A percentile compares a stretch with the other conserved stretches of the same genome.
Conservation (phyloP, 2,113 vertebrate genomes). For the Puntigrus tetrazona region DNA sequence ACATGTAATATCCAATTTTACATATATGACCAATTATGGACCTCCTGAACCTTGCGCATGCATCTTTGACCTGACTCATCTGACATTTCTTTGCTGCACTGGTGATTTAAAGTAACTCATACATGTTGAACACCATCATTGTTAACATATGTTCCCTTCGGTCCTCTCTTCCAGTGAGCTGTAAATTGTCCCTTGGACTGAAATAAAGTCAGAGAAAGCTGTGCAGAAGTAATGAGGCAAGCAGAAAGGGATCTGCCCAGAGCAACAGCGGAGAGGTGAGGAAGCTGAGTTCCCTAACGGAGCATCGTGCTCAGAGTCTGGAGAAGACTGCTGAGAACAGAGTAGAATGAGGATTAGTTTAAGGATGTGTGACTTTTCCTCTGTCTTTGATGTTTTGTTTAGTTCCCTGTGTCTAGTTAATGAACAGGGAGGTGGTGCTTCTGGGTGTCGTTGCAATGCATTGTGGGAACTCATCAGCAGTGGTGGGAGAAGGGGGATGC, state of each 20-base stretch:
- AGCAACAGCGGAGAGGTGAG: slow-evolving; percentile 2
- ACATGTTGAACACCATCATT: not conserved
- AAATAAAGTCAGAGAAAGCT: slow-evolving; percentile 40
- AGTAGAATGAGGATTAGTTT: slow-evolving; percentile 24
- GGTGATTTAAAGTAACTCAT: not conserved
- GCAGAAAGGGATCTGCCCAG: slow-evolving; percentile 44
- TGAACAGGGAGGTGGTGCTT: not conserved
- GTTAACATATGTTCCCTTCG: slow-evolving; percentile 15
- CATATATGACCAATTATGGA: slow-evolving; percentile 24
- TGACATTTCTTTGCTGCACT: not conserved
- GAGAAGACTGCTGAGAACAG: slow-evolving; percentile 30
- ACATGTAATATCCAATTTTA: not conserved
- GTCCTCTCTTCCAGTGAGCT: not conserved
- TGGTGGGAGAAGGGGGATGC: not conserved
- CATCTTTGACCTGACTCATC: not conserved
- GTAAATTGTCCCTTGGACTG: slow-evolving; percentile 25
- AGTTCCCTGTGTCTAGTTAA: not conserved
- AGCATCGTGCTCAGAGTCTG: slow-evolving; percentile 28
- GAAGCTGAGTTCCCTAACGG: slow-evolving; percentile 11
- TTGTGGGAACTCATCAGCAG: slow-evolving; percentile 29
- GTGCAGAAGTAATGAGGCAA: slow-evolving; percentile 46
- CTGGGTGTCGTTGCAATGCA: not conserved
- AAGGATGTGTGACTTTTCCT: slow-evolving; percentile 1
- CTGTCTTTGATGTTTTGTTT: slow-evolving; percentile 29
- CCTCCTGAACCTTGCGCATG: not conserved